Conservation (phyloP, 2,797 vertebrate species). For the Muscicapa striata region DNA sequence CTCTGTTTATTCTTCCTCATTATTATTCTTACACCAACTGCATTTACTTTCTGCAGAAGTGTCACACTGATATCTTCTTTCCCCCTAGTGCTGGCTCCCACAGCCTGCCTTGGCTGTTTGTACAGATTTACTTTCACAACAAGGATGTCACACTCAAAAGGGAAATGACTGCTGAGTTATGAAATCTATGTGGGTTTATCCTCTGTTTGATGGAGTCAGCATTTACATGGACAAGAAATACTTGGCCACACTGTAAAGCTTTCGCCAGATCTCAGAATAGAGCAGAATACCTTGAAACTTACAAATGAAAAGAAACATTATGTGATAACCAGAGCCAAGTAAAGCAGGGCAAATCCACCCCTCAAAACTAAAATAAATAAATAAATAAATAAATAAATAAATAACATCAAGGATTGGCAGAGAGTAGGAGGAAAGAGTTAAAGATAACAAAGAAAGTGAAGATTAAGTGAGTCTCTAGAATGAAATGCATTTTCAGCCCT, state of each 20-base stretch:
- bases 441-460: background rate
- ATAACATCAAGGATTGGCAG: background rate
- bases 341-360: background rate
- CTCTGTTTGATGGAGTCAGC: background rate
- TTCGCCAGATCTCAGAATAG: background rate
- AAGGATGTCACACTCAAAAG: background rate
- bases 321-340: background rate
- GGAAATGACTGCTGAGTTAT: background rate
- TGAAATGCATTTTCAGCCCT: background rate
- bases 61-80: background rate
- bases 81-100: background rate
- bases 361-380: no score
- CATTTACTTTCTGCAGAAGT: background rate
- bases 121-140: background rate
- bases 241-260: background rate
- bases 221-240: background rate
- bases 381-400: background rate
- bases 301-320: conserved; percentile 1
- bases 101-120: background rate
- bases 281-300: background rate
- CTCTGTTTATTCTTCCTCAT: background rate
- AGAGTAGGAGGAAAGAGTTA: background rate
- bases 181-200: background rate
- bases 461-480: background rate
- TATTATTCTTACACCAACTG: background rate